Conservation (phyloP, 1,140 invertebrate species). For the Pachypsylla venusta region DNA sequence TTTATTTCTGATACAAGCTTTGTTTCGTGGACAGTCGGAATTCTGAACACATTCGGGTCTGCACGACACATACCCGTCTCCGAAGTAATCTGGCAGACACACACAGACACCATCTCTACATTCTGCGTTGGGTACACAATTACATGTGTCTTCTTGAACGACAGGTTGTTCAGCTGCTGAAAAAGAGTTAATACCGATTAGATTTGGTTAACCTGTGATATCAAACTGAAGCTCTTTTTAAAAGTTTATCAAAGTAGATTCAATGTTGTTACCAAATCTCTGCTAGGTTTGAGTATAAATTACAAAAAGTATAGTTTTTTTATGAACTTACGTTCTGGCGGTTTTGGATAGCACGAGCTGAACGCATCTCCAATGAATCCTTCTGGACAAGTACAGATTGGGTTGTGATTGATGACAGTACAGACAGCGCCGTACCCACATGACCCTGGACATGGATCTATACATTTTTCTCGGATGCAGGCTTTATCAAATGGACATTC, state of each 20-base stretch:
- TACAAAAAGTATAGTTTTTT: neutral
- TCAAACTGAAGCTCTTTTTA: neutral
- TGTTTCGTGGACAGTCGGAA: constrained; percentile 43
- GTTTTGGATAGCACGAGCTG: constrained; percentile 34
- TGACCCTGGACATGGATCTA: constrained; percentile 51
- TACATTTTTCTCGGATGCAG: constrained; percentile 54
- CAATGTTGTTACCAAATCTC: no score
- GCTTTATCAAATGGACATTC: constrained; percentile 53
- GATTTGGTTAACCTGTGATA: neutral
- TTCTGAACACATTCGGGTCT: constrained; percentile 47
- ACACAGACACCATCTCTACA: constrained; percentile 45
- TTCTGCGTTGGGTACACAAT: constrained; percentile 53
- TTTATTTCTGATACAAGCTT: constrained; percentile 56
- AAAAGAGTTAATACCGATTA: neutral
- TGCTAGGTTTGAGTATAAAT: constrained; percentile 6
- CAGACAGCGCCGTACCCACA: constrained; percentile 49
- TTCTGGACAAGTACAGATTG: constrained; percentile 38
- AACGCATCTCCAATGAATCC: constrained; percentile 44
- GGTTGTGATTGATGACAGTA: constrained; percentile 38
- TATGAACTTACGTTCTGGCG: constrained; percentile 29
- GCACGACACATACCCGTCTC: constrained; percentile 45
- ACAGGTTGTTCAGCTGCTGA: constrained; percentile 34
- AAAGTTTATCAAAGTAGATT: no score
- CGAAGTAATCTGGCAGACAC: constrained; percentile 43
- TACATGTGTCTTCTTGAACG: constrained; percentile 33